Base-by-base conservation (phyloP, 2,888 invertebrate species). In the Endomychus coccineus region DNA sequence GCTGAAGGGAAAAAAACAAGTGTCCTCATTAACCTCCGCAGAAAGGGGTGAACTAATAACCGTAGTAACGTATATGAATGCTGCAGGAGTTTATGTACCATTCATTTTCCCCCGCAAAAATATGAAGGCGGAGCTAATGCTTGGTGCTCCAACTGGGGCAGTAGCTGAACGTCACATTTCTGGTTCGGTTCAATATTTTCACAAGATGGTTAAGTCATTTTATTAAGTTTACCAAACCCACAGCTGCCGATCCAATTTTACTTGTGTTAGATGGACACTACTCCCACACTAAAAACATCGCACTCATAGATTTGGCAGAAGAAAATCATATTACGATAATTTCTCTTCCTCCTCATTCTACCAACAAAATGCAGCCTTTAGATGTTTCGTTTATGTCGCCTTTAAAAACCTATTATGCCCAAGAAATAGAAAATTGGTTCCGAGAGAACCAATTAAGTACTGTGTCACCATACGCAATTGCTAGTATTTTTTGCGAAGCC, bases 171-270 rank as follows among this genome's bases (percentile, higher is more conserved):
- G 45, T 41, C 55, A 58, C 34, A 43, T 43, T 34, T 56, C 54
- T 22, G 58, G 58, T 25, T 59, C 55, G 54, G 51, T 60, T 12
- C 55, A 56, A 37, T 6, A 36, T 52, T 3, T 59, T 56, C 42
- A 45, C 49, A 5, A 39, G 54, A 23, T 59, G 57, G 58, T 48
- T 61, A 25, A 27, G 41, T 16, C 52, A 59, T 44, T 46, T 47
- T 29, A 17, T 40, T 12, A 21, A 22, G 19, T 21, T 19, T 25
- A 17, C 31, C 9, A 39, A 36, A 29, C 39, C 28, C 29, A 23
- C 44, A 10, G 31, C 32, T 28, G 38, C 42, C 4, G 25, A 36
- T 19, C 48, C 44, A 19, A 42, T 50, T 12, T 27, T 51, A n/a
- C 34, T 52, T 10, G 23, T 44, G 11, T 27, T 42, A 14, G 39